Evolutionary conservation across 2,113 vertebrate genomes (phyloP).

Genomic region (Heptranchias perlo): DNA sequence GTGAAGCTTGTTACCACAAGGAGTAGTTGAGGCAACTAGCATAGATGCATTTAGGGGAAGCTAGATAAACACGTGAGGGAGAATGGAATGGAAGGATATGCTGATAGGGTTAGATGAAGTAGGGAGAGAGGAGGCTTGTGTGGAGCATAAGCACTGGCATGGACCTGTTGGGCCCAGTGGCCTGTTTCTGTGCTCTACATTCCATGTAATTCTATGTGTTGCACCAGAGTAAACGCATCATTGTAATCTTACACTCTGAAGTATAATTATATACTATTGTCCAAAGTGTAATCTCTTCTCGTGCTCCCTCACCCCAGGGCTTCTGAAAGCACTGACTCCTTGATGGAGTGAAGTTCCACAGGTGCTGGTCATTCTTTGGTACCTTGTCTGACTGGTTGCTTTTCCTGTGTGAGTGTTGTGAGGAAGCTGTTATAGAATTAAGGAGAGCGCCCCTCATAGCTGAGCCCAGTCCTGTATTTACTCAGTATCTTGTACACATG

Average conservation of each 20-base stretch:
- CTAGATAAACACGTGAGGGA: too few relatives aligned
- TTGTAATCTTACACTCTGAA: not conserved
- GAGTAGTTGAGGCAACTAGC: too few relatives aligned
- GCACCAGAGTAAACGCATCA: not conserved
- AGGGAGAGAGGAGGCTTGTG: too few relatives aligned
- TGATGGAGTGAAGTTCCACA: not conserved
- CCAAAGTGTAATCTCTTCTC: not conserved
- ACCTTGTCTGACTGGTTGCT: not conserved
- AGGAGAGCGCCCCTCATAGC: not conserved
- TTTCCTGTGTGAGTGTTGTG: not conserved
- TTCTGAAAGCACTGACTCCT: not conserved
- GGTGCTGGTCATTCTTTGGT: not conserved
- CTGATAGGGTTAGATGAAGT: too few relatives aligned
- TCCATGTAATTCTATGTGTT: too few relatives aligned
- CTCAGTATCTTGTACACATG: not conserved
- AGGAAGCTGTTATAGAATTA: not conserved
- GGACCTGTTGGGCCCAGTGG: too few relatives aligned
- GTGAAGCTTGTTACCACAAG: too few relatives aligned
- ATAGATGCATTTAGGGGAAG: too few relatives aligned
- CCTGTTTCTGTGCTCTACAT: too few relatives aligned
- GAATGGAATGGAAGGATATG: too few relatives aligned
- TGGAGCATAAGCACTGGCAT: too few relatives aligned
- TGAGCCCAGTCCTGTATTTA: not conserved
- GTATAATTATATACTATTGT: not conserved
- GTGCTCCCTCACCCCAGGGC: not conserved